A percentile compares a stretch with the other conserved stretches of the same genome.
These are phyloP conservation scores for Neuroscelio doddi DNA, from an alignment of 2,888 invertebrate genomes.

Conservation along the genomic window DNA sequence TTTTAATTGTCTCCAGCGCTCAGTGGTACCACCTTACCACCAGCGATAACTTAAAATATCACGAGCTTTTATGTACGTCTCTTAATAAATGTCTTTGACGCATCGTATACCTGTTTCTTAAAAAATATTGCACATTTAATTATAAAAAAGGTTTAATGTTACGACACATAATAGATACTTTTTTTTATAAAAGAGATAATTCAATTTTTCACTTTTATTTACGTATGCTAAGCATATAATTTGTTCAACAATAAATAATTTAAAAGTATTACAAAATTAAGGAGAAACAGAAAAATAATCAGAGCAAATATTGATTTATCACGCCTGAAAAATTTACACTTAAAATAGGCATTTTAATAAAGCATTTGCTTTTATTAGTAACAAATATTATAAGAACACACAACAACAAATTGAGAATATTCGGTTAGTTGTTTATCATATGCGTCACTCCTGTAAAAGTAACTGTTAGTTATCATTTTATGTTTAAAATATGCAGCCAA, in stretches of 20 bases:
- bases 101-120: too few species aligned
- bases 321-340: conserved; percentile 10
- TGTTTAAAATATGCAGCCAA: too few species aligned
- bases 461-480: too few species aligned
- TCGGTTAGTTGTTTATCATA: neutral
- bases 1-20: conserved; percentile 40
- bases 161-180: too few species aligned
- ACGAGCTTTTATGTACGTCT: conserved; percentile 1
- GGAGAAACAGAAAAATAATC: neutral
- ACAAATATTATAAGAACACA: neutral
- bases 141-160: conserved; percentile 1
- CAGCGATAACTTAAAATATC: conserved; percentile 9
- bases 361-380: conserved; percentile 11
- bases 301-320: conserved; percentile 3
- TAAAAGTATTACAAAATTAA: too few species aligned
- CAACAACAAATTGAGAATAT: neutral
- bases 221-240: too few species aligned
- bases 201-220: too few species aligned
- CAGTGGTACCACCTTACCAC: neutral
- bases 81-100: too few species aligned
- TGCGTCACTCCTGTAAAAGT: neutral
- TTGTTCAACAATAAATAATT: too few species aligned
- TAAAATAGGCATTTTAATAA: neutral
- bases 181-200: too few species aligned
- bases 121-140: too few species aligned